Evolutionary conservation across 2,888 invertebrate genomes (phyloP).

Genomic region (Acrobasis consociella): DNA sequence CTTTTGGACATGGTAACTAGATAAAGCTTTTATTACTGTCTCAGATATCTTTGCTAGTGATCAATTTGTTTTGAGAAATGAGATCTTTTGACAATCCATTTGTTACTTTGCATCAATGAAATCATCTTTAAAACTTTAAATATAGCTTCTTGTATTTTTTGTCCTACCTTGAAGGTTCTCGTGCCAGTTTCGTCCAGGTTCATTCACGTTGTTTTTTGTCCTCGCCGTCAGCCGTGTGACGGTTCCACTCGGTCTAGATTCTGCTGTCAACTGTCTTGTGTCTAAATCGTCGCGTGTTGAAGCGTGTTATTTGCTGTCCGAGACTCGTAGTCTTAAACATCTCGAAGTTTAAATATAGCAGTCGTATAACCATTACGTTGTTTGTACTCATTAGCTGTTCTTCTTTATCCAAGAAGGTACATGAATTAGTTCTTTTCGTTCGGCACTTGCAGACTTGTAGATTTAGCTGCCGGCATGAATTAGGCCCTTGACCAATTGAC

Average conservation of each 20-base stretch:
- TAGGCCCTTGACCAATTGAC: too few species aligned
- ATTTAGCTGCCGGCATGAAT: too few species aligned
- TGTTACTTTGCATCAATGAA: constrained; percentile 2
- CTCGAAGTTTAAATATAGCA: not conserved
- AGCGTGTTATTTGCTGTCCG: constrained; percentile 1
- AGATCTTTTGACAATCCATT: not conserved
- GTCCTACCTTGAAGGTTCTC: not conserved
- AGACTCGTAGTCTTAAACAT: not conserved
- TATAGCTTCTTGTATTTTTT: constrained; percentile 1
- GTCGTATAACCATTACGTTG: not conserved
- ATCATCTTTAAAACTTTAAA: not conserved
- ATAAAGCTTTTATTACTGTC: constrained; percentile 4
- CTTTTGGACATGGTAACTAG: constrained; percentile 3
- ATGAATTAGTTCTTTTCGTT: not conserved
- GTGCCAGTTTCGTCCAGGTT: constrained; percentile 8
- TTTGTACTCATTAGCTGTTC: not conserved
- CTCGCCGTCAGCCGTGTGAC: not conserved
- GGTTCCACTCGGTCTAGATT: constrained; percentile 14
- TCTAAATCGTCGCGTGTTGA: not conserved
- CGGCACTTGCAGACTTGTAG: not conserved
- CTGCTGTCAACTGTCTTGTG: constrained; percentile 6
- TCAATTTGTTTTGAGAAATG: not conserved
- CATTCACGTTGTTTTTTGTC: constrained; percentile 14
- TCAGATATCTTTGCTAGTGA: not conserved
- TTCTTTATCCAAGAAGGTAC: not conserved